Evolutionary conservation across 2,113 vertebrate species (phyloP).

Genomic region (Octodon degus): DNA sequence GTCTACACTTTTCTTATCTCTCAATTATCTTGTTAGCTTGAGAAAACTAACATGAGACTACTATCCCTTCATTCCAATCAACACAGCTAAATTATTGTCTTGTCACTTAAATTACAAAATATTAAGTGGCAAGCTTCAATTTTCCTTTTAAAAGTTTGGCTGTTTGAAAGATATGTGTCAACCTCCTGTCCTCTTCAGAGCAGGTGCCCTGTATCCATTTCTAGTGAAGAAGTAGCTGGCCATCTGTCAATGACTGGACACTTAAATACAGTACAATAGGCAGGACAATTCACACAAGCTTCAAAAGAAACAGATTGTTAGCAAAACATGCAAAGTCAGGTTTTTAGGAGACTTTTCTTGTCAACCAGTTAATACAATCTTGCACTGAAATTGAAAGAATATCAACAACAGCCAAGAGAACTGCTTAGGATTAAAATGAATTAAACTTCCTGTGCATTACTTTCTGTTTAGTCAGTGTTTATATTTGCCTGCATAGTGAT

Average conservation of each 20-base stretch:
- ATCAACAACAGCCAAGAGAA: neutral
- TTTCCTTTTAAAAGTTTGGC: constrained; percentile 45
- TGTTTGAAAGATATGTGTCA: neutral
- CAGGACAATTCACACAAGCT: neutral
- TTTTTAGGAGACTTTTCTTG: constrained; percentile 10
- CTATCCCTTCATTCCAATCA: constrained; percentile 11
- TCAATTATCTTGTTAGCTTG: constrained; percentile 44
- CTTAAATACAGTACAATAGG: neutral
- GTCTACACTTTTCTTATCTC: neutral
- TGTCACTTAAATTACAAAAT: constrained; percentile 57
- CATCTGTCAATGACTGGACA: neutral
- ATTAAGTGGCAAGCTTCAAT: neutral
- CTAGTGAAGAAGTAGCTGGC: neutral
- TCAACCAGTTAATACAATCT: neutral
- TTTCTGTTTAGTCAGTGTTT: neutral
- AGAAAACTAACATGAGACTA: constrained; percentile 38
- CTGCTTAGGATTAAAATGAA: neutral
- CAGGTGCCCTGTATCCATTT: neutral
- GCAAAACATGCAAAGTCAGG: neutral
- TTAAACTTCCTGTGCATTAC: neutral
- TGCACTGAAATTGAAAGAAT: constrained; percentile 6
- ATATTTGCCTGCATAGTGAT: neutral
- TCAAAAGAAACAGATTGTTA: neutral
- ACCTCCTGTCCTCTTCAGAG: neutral
- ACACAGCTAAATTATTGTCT: neutral